Conservation (phyloP, 30 jellyfish, hydroid and myxozoan genomes). For the Turritopsis dohrnii region DNA sequence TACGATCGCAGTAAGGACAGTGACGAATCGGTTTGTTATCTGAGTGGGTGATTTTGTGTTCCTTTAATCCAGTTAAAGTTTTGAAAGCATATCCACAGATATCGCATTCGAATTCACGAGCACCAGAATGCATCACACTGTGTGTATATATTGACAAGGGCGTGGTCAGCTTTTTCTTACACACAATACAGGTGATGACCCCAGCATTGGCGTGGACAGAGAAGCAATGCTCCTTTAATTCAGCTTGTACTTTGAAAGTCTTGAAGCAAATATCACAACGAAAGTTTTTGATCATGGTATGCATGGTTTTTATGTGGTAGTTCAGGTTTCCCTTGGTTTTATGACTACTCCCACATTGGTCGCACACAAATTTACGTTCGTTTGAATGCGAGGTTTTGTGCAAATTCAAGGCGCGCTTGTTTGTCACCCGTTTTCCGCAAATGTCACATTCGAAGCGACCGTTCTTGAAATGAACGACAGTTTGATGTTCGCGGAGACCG, state of each 20-base stretch:
- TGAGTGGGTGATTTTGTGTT: slow-evolving; percentile 39
- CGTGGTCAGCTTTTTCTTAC: slow-evolving; percentile 39
- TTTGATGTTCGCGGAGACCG: slow-evolving; percentile 42
- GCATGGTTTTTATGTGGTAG: slow-evolving; percentile 47
- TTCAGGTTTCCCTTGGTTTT: slow-evolving; percentile 40
- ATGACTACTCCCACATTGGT: slow-evolving; percentile 46
- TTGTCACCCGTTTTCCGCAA: slow-evolving; percentile 42
- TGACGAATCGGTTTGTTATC: slow-evolving; percentile 37
- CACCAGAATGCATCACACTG: slow-evolving; percentile 54
- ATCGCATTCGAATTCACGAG: slow-evolving; percentile 42
- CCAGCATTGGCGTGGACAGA: slow-evolving; percentile 42
- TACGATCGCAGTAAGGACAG: slow-evolving; percentile 40
- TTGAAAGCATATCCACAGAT: slow-evolving; percentile 41
- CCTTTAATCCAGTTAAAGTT: slow-evolving; percentile 39
- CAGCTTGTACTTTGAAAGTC: slow-evolving; percentile 47
- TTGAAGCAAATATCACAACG: slow-evolving; percentile 44
- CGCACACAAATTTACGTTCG: slow-evolving; percentile 31
- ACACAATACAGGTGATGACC: slow-evolving; percentile 41
- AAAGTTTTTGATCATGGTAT: slow-evolving; percentile 42
- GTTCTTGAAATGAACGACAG: slow-evolving; percentile 42
- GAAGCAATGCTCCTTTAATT: slow-evolving; percentile 38
- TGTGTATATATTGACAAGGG: slow-evolving; percentile 41
- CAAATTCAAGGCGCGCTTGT: slow-evolving; percentile 33
- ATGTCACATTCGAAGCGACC: slow-evolving; percentile 40
- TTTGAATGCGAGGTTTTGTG: slow-evolving; percentile 40